These are phyloP conservation scores for Tetragnatha versicolor DNA, from an alignment of 1,140 invertebrate species.

Conservation along the genomic window DNA sequence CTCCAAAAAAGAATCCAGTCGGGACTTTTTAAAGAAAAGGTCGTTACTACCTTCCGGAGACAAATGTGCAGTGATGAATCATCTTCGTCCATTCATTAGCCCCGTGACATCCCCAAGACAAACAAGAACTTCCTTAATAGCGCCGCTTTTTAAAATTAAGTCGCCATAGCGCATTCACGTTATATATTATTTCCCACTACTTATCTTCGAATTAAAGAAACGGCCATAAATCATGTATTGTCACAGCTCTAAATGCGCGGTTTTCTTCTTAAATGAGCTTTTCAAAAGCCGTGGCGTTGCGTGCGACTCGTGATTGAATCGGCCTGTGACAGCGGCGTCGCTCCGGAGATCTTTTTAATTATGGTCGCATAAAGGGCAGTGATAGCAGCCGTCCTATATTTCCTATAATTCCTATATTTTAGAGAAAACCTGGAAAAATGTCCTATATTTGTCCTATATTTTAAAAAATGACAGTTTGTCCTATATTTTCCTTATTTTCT, in stretches of 20 bases:
- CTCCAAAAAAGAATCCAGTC: no score
- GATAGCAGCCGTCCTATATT: no score
- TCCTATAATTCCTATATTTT: no score
- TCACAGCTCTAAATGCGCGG: constrained; percentile 17
- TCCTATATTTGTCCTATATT: no score
- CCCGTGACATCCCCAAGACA: constrained; percentile 22
- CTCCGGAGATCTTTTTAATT: background rate
- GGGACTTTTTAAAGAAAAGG: background rate
- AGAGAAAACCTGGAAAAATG: no score
- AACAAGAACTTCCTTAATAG: constrained; percentile 10
- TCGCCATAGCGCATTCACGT: background rate
- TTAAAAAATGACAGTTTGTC: no score
- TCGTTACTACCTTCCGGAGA: background rate
- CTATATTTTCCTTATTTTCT: no score
- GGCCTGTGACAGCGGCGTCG: background rate
- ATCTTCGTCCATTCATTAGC: background rate
- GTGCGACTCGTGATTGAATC: constrained; percentile 13
- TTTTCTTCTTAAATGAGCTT: background rate
- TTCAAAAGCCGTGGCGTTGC: background rate
- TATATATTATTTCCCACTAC: background rate
- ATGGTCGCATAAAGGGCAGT: no score
- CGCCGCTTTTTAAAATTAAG: background rate
- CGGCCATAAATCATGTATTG: constrained; percentile 40
- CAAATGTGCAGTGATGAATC: background rate
- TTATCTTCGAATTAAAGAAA: constrained; percentile 12